Evolutionary conservation across 2,797 vertebrate genomes (phyloP), one percentile per base, ranked within the genome.

Genomic region (Euphonia xanthogaster): DNA sequence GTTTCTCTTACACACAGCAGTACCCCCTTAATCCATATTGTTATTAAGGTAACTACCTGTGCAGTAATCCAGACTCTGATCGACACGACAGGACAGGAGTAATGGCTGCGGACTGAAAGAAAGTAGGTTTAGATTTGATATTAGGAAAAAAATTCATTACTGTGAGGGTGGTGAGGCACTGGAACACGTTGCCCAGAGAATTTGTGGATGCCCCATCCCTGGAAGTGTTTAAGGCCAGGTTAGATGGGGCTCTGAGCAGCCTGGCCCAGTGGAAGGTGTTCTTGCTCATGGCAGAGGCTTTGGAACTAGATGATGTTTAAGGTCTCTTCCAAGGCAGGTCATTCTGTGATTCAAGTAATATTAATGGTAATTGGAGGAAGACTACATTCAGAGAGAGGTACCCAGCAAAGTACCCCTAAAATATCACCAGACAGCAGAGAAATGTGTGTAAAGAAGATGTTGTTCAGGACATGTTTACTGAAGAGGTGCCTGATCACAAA

Each of bases 361-460:
- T 45, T 42, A 62, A 39, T 7, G 9, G 21, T 15, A 84, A 33
- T 1, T 39, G n/a, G 61, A 91, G 22, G 8, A 87, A 65, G 47
- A 61, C 31, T 35, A 39, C 10, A 27, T 74, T 63, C 35, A 77
- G 45, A 58, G 51, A 74, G 28, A 60, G 8, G 19, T 10, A 14
- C 14, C 22, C 9, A 7, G 30, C 30, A 10, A 90, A 53, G n/a
- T 54, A n/a, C 28, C 16, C 45, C n/a, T 79, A 35, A 81, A 82
- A 63, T 47, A 39, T 8, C 55, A 35, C 24, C n/a, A 73, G 33
- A 42, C 31, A 51, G 25, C 39, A 89, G 45, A 85, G 58, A 54
- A 76, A 67, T 0, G 0, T 17, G 6, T 1, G 4, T 23, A 18
- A 39, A 13, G 62, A 81, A 10, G 54, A 50, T 47, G 28, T 42